A percentile compares a stretch with the other conserved stretches of the same genome.
These are phyloP conservation scores for Incurvaria masculella DNA, from an alignment of 2,888 invertebrate species.

Conservation along the genomic window DNA sequence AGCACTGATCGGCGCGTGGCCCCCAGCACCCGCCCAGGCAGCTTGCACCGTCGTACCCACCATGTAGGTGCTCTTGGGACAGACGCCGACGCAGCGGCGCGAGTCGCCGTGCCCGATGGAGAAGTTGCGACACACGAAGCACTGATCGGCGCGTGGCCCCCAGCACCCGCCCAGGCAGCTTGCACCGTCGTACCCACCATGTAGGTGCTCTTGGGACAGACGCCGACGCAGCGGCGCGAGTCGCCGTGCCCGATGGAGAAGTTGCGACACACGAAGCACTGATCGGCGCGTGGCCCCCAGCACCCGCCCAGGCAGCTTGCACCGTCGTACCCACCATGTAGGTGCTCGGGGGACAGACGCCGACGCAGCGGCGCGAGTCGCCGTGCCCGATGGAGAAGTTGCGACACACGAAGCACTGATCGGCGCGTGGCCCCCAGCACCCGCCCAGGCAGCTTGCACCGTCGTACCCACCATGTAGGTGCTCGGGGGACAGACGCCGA, in stretches of 20 bases:
- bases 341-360: slow-evolving; percentile 61
- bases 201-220: slow-evolving; percentile 62
- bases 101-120: slow-evolving; percentile 53
- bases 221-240: slow-evolving; percentile 57
- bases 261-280: slow-evolving; percentile 82
- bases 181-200: too few species aligned
- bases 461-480: too few species aligned
- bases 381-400: slow-evolving; percentile 62
- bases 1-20: slow-evolving; percentile 61
- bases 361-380: slow-evolving; percentile 57
- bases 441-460: slow-evolving; percentile 94
- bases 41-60: too few species aligned
- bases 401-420: slow-evolving; percentile 79
- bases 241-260: slow-evolving; percentile 59
- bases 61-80: slow-evolving; percentile 61
- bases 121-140: slow-evolving; percentile 80
- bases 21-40: slow-evolving; percentile 87
- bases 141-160: slow-evolving; percentile 58
- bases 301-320: slow-evolving; percentile 96
- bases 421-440: slow-evolving; percentile 61
- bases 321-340: too few species aligned
- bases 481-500: slow-evolving; percentile 62
- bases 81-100: slow-evolving; percentile 61
- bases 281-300: slow-evolving; percentile 49
- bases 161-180: slow-evolving; percentile 91